Evolutionary conservation across 2,797 vertebrate genomes (phyloP).

Genomic region (Xenops minutus): DNA sequence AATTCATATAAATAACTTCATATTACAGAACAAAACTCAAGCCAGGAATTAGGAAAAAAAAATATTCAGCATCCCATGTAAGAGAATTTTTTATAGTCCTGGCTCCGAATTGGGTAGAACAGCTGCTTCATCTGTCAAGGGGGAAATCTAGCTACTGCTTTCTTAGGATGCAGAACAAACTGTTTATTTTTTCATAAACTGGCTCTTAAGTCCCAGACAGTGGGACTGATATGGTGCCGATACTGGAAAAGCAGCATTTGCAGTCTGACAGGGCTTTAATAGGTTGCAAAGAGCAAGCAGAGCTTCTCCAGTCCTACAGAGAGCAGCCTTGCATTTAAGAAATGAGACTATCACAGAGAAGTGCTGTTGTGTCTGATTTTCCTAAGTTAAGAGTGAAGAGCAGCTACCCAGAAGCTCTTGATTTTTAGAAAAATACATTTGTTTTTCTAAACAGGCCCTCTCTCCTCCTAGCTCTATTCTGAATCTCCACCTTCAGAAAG

Average conservation of each 20-base stretch:
- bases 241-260: not conserved
- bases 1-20: not conserved
- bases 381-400: not conserved
- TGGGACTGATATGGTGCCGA: not conserved
- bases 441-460: not conserved
- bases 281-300: not conserved
- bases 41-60: not conserved
- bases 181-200: not conserved
- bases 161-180: not conserved
- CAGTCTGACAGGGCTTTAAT: not conserved
- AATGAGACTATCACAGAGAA: not conserved
- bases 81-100: not conserved
- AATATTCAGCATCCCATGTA: not conserved
- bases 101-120: not conserved
- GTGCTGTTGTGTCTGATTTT: not conserved
- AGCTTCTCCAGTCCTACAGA: not conserved
- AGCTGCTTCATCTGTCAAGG: not conserved
- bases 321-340: constrained; percentile 14
- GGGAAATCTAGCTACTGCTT: not conserved
- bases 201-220: not conserved
- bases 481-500: not conserved
- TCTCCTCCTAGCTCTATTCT: not conserved
- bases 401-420: not conserved
- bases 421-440: not conserved
- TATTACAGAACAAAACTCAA: not conserved